Conservation (phyloP, 2,113 vertebrate genomes). For the Phoenicopterus ruber region DNA sequence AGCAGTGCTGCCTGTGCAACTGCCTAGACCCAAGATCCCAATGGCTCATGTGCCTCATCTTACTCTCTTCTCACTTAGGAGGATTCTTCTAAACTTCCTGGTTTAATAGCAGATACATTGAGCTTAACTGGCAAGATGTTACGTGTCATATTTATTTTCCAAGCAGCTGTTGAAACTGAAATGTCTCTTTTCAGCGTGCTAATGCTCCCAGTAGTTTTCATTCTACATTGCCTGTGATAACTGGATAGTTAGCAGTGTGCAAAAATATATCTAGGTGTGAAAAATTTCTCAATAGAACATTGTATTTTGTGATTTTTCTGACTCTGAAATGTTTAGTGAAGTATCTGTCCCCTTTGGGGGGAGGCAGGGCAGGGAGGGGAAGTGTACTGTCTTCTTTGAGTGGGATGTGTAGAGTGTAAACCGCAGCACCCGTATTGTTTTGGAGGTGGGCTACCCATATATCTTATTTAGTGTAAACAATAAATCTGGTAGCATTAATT, state of each 20-base stretch:
- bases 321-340: background rate
- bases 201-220: background rate
- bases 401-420: background rate
- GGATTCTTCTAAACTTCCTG: background rate
- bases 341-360: background rate
- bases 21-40: background rate
- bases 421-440: background rate
- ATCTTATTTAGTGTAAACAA: background rate
- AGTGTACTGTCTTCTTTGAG: background rate
- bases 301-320: background rate
- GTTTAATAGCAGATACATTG: background rate
- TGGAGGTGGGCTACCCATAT: background rate
- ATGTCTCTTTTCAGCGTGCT: background rate
- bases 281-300: background rate
- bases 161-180: background rate
- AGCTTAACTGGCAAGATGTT: background rate
- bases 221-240: background rate
- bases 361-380: background rate
- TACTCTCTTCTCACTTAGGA: background rate
- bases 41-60: accelerated
- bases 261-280: background rate
- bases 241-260: background rate
- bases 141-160: background rate
- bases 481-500: background rate
- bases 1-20: background rate